Percentiles rank a stretch among this genome's conserved stretches.
Conservation (phyloP, 2,113 vertebrate genomes). For the Eupsittula cactorum region DNA sequence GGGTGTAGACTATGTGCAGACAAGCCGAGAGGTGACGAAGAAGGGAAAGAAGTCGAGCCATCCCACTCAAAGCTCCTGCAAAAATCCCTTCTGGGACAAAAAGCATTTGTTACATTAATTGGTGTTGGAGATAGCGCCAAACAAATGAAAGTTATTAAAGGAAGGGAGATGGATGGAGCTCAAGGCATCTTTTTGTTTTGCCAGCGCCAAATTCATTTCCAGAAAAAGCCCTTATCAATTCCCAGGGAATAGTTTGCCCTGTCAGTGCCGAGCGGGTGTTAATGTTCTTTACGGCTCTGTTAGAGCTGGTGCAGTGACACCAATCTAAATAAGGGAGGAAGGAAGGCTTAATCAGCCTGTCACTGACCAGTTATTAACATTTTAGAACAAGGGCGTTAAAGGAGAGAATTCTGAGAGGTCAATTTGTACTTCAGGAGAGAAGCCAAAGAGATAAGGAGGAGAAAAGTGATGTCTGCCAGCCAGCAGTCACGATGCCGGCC, state of each 20-base stretch:
- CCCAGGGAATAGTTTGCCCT: constrained; percentile 62
- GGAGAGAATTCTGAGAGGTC: constrained; percentile 70
- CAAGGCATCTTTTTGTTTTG: constrained; percentile 63
- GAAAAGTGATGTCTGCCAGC: neutral
- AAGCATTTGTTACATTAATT: constrained; percentile 65
- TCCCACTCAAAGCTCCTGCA: neutral
- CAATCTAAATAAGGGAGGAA: constrained; percentile 74
- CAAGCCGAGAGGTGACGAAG: neutral
- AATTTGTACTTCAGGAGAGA: constrained; percentile 69
- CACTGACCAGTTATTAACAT: constrained; percentile 78
- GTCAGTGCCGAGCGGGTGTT: constrained; percentile 45
- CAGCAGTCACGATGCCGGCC: rapidly evolving
- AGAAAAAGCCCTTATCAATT: constrained; percentile 73
- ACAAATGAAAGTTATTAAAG: constrained; percentile 75
- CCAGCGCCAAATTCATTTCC: constrained; percentile 65
- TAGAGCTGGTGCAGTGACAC: constrained; percentile 55
- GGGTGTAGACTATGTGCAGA: no score
- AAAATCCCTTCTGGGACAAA: constrained; percentile 17
- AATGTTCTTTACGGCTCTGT: constrained; percentile 70
- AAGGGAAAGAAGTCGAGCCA: neutral
- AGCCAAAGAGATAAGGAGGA: constrained; percentile 43
- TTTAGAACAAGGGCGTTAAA: constrained; percentile 73
- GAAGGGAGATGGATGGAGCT: constrained; percentile 61
- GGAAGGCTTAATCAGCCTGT: constrained; percentile 75
- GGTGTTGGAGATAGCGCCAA: constrained; percentile 18